Percentiles rank a stretch among this genome's conserved stretches.
phyloP scores from a whole-genome alignment of 2,888 invertebrate species.

The Penaeus monodon region DNA sequence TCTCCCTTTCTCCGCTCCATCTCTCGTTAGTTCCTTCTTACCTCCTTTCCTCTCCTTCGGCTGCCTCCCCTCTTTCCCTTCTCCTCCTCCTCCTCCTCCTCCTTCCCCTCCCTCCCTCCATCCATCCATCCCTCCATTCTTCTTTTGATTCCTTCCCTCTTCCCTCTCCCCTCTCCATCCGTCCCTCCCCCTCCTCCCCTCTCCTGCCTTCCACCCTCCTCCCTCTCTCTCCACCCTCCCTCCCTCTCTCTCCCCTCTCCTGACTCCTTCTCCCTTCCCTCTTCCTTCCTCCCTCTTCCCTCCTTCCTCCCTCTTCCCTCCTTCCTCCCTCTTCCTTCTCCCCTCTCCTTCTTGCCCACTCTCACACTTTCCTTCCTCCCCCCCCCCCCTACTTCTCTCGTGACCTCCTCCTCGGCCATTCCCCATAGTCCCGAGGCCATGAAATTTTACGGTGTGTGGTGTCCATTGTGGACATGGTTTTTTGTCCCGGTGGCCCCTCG shows the following conservation, averaged over 20 bases:
- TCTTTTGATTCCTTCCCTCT: no score
- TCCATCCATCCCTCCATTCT: not conserved
- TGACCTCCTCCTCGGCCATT: not conserved
- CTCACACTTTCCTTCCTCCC: not conserved
- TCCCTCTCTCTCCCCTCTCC: not conserved
- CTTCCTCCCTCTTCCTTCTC: no score
- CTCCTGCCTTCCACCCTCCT: not conserved
- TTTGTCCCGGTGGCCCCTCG: not conserved
- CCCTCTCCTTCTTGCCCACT: no score
- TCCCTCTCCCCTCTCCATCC: not conserved
- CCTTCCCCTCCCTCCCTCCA: no score
- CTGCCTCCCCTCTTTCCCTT: no score
- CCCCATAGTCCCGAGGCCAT: not conserved
- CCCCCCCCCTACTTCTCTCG: not conserved
- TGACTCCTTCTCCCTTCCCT: not conserved
- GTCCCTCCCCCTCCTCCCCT: not conserved
- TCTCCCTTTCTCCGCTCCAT: no score
- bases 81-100: no score
- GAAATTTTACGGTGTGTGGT: not conserved
- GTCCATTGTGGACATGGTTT: not conserved
- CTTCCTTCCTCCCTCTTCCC: no score
- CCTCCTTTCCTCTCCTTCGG: not conserved
- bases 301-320: no score
- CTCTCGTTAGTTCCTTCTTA: not conserved
- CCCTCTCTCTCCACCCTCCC: not conserved